Conservation (phyloP, 2,888 invertebrate genomes). For the Parthenolecanium corni region DNA sequence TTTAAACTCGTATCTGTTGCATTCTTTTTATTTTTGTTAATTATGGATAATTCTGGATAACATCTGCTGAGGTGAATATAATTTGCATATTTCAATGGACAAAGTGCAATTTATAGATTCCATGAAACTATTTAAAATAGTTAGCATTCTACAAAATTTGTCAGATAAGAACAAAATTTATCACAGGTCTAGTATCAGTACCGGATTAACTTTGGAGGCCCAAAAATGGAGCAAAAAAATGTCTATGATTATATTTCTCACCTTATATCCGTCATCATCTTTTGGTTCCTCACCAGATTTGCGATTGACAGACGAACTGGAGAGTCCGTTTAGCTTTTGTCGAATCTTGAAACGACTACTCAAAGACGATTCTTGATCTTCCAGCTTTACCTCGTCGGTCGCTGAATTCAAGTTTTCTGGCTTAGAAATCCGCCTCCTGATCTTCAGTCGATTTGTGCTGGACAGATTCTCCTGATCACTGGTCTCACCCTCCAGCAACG, state of each 20-base stretch:
- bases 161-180: too few relatives aligned
- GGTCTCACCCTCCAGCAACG: constrained; percentile 3
- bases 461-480: constrained; percentile 7
- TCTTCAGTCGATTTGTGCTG: constrained; percentile 13
- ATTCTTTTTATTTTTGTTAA: too few relatives aligned
- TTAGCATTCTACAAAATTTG: too few relatives aligned
- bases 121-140: too few relatives aligned
- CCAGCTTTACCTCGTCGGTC: constrained; percentile 1
- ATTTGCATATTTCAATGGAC: too few relatives aligned
- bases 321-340: background rate
- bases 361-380: constrained; percentile 13
- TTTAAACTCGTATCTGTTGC: too few relatives aligned
- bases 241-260: background rate
- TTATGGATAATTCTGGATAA: too few relatives aligned
- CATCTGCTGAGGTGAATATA: too few relatives aligned
- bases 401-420: constrained; percentile 15
- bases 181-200: too few relatives aligned
- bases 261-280: constrained; percentile 18
- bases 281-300: constrained; percentile 1
- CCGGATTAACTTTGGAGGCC: too few relatives aligned
- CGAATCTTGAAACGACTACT: constrained; percentile 14
- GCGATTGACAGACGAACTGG: background rate
- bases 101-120: too few relatives aligned
- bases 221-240: too few relatives aligned
- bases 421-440: constrained; percentile 17